These are phyloP conservation scores for Poecilia velifera DNA, from an alignment of 2,797 vertebrate species.

Conservation along the genomic window DNA sequence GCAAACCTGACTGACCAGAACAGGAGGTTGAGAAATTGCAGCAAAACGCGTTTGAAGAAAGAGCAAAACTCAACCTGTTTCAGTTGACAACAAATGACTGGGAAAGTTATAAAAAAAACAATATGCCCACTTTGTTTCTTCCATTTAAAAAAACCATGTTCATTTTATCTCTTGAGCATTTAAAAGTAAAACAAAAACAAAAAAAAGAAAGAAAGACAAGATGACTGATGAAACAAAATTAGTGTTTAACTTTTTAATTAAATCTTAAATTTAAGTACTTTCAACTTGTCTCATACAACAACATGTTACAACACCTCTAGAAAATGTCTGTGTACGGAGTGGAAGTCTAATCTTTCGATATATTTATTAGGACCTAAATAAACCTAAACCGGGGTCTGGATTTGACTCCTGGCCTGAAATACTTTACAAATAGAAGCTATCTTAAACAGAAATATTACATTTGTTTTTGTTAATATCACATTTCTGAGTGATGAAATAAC, in stretches of 20 bases:
- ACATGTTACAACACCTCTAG: background rate
- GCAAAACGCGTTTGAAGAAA: background rate
- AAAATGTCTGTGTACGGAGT: background rate
- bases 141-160: background rate
- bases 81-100: background rate
- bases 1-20: background rate
- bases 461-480: background rate
- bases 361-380: background rate
- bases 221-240: background rate
- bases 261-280: background rate
- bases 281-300: background rate
- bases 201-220: too few species aligned
- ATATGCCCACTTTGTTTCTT: background rate
- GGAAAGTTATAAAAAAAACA: background rate
- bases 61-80: background rate
- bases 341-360: background rate
- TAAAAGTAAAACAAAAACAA: background rate
- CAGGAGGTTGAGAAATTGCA: background rate
- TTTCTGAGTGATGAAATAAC: background rate
- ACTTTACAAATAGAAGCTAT: background rate
- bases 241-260: background rate
- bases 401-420: background rate
- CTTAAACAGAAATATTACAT: background rate
- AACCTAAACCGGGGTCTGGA: background rate
- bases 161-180: background rate